Evolutionary conservation across 2,797 vertebrate species (phyloP).

Genomic region (Glossophaga mutica): DNA sequence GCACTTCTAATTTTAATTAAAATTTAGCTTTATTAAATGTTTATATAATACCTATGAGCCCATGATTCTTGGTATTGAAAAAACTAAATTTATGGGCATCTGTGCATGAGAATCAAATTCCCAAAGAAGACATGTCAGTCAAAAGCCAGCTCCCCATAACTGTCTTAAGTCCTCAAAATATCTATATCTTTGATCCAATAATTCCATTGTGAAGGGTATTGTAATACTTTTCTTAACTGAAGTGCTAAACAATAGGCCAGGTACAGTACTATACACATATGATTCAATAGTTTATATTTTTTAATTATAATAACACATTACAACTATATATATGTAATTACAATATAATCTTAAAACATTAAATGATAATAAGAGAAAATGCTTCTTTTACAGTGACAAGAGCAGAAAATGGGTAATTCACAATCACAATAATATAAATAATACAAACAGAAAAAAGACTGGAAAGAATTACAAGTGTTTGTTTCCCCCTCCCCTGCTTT

Average conservation of each 20-base stretch:
- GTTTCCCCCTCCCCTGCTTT: neutral
- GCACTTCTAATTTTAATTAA: neutral
- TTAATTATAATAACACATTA: neutral
- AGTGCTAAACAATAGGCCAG: neutral
- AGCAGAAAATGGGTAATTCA: neutral
- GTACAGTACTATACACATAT: neutral
- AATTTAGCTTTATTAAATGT: neutral
- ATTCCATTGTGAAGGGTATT: neutral
- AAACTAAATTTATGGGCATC: neutral
- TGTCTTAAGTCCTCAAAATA: neutral
- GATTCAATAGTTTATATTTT: neutral
- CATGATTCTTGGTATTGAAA: neutral
- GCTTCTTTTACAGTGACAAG: neutral
- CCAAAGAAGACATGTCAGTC: neutral
- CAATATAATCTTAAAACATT: neutral
- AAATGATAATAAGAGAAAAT: neutral
- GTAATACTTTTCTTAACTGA: neutral
- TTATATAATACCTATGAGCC: neutral
- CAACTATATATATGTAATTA: neutral
- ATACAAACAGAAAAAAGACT: neutral
- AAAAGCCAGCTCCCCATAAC: neutral
- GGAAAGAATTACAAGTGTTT: neutral
- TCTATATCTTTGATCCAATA: neutral
- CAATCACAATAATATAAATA: neutral
- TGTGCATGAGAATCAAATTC: neutral